A percentile compares a stretch with the other conserved stretches of the same genome.
These are phyloP conservation scores for Temnothorax unifasciatus DNA, from an alignment of 2,888 invertebrate genomes.

Conservation along the genomic window DNA sequence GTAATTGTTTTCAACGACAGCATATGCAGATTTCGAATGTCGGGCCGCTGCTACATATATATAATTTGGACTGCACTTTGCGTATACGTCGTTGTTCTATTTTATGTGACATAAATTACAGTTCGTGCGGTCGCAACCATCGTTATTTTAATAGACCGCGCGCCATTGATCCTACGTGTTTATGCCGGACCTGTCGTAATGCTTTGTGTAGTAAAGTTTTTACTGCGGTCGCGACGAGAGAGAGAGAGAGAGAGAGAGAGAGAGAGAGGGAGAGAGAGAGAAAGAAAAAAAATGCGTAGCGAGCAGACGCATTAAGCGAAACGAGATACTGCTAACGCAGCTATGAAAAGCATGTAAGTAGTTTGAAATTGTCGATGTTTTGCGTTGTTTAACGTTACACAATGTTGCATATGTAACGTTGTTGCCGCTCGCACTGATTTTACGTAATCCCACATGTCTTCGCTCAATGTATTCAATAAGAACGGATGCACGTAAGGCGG, in stretches of 20 bases:
- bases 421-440: constrained; percentile 25
- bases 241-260: not conserved
- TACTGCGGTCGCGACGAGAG: constrained; percentile 14
- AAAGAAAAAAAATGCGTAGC: constrained; percentile 20
- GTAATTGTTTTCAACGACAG: not conserved
- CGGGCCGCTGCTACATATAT: not conserved
- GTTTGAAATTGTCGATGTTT: constrained; percentile 40
- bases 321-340: constrained; percentile 43
- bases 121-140: constrained; percentile 21
- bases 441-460: constrained; percentile 38
- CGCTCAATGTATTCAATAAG: constrained; percentile 22
- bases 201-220: constrained; percentile 55
- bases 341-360: constrained; percentile 41
- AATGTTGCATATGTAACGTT: constrained; percentile 30
- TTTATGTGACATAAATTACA: constrained; percentile 51
- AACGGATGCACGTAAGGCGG: not conserved
- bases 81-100: not conserved
- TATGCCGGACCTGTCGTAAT: constrained; percentile 44
- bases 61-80: constrained; percentile 11
- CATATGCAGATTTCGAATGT: constrained; percentile 7
- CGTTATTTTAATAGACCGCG: constrained; percentile 40
- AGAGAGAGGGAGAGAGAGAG: not conserved
- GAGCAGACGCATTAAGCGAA: constrained; percentile 44
- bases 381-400: constrained; percentile 46
- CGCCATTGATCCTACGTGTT: constrained; percentile 48